Evolutionary conservation across 2,888 invertebrate genomes (phyloP).

Genomic region (Thymelicus acteon): DNA sequence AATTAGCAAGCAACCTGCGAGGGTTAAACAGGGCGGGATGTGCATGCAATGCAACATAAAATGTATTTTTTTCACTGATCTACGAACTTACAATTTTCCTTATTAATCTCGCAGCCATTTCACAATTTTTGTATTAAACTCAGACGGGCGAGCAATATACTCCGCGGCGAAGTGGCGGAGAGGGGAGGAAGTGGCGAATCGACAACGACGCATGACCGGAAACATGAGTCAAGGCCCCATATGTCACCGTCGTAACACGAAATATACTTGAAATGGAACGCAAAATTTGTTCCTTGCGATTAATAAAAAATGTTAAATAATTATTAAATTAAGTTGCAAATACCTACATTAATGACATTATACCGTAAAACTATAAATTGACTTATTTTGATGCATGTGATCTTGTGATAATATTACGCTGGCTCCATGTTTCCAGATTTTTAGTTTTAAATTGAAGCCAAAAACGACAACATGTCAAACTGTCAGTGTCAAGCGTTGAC

Average conservation of each 20-base stretch:
- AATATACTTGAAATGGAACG: constrained; percentile 13
- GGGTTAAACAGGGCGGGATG: constrained; percentile 56
- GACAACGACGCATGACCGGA: constrained; percentile 82
- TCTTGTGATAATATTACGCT: too few species aligned
- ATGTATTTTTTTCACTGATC: constrained; percentile 57
- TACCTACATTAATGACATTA: too few species aligned
- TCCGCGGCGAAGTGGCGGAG: constrained; percentile 65
- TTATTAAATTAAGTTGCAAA: too few species aligned
- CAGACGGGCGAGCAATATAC: constrained; percentile 62
- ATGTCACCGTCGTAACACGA: constrained; percentile 9
- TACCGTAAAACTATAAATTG: too few species aligned
- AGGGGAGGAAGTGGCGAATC: constrained; percentile 67
- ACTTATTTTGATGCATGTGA: too few species aligned
- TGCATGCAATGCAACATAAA: constrained; percentile 57
- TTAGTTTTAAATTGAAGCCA: too few species aligned
- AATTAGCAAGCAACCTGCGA: constrained; percentile 54
- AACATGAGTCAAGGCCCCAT: constrained; percentile 55
- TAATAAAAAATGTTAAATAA: too few species aligned
- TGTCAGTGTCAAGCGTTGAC: too few species aligned
- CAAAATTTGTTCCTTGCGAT: neutral
- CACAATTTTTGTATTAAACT: constrained; percentile 62
- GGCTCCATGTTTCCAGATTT: too few species aligned
- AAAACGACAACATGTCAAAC: too few species aligned
- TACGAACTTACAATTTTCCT: constrained; percentile 83
- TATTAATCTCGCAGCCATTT: constrained; percentile 84